Conservation (phyloP, 2,113 vertebrate species). For the Struthidea cinerea region DNA sequence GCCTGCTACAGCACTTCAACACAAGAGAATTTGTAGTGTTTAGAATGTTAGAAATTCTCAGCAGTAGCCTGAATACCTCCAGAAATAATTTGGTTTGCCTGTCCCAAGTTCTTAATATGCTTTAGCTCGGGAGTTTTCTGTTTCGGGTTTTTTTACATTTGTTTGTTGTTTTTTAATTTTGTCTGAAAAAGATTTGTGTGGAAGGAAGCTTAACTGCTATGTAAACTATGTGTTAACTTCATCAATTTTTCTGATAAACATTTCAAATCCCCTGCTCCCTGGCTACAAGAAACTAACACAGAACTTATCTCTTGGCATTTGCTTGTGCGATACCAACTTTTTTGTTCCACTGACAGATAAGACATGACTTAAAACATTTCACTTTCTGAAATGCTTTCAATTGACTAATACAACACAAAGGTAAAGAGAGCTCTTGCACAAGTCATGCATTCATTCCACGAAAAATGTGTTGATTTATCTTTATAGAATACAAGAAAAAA, state of each 20-base stretch:
- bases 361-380: too few species aligned
- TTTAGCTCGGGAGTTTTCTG: background rate
- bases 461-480: background rate
- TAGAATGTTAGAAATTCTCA: background rate
- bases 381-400: background rate
- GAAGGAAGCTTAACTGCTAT: background rate
- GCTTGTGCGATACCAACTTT: background rate
- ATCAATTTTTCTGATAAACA: background rate
- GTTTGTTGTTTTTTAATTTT: background rate
- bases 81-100: background rate
- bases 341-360: background rate
- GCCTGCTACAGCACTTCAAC: background rate
- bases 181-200: background rate
- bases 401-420: background rate
- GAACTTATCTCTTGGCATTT: background rate
- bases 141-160: accelerated
- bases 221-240: background rate
- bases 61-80: background rate
- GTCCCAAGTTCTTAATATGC: background rate
- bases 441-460: accelerated
- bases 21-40: background rate
- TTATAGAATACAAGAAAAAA: background rate
- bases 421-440: background rate
- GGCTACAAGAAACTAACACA: background rate
- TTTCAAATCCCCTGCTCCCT: background rate